Evolutionary conservation across 2,888 invertebrate genomes (phyloP), one percentile per base, ranked within the genome.

Genomic region (Hemicrepidius hirtus): DNA sequence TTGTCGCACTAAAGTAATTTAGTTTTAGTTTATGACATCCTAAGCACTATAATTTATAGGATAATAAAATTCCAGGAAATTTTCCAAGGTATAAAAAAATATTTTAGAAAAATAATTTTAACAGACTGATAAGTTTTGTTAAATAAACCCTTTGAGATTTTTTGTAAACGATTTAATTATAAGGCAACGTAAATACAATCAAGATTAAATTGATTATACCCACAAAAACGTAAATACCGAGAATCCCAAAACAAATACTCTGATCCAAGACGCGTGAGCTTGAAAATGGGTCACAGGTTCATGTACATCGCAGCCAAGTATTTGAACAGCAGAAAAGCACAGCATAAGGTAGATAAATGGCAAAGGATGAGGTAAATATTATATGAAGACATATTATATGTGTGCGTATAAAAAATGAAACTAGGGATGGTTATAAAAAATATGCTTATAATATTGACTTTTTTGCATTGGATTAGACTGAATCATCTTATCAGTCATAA

Each of bases 311-410:
- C 57, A 18, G 28, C 28, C 40, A 32, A 18, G 57, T 20, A 41
- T 44, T 57, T 66, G 55, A 57, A 66, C 21, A 57, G 24, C 37
- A 66, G 44, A 66, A 57, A 66, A 66, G 66, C 57, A 37, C 57
- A 66, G 32, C 18, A 57, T 57, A 57, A 57, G 57, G 57, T 57
- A 57, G 66, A 66, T 55, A 66, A 57, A 53, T 66, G 55, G 57
- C 66, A 66, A 66, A 66, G 32, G 57, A 57, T 55, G 66, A 18
- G 35, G 55, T 66, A 66, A 66, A 66, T 66, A 66, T 55, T 57
- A 44, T 24, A 66, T 66, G 28, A 66, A 66, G 66, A 55, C 55
- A 44, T n/a, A n/a, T n/a, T 55, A 66, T 44, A 37, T 49, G 49
- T 50, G 41, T 18, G 18, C 6, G 16, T 4, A 3, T n/a, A 3